Percentiles rank a stretch among this genome's conserved stretches.
Evolutionary conservation across 2,888 invertebrate genomes (phyloP).

Genomic region (Holacanthella duospinosa): DNA sequence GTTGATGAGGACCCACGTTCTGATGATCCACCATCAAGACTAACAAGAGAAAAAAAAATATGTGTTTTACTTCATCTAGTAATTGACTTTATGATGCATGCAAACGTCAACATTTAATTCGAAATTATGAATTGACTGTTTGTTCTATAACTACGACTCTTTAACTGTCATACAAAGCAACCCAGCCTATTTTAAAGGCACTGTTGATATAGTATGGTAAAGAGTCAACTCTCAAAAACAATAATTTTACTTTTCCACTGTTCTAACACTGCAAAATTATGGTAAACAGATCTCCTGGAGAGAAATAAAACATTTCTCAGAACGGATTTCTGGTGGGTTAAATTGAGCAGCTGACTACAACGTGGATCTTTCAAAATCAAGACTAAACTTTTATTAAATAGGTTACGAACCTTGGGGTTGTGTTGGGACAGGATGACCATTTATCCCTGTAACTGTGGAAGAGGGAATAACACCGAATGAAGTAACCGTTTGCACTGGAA

Average conservation of each 20-base stretch:
- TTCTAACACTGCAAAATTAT: background rate
- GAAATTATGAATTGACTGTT: background rate
- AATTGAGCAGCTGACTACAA: background rate
- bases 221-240: background rate
- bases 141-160: background rate
- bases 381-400: background rate
- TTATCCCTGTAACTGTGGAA: background rate
- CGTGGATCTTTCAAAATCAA: background rate
- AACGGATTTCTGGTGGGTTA: background rate
- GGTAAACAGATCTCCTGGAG: background rate
- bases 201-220: background rate
- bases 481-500: background rate
- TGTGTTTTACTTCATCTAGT: no score
- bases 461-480: background rate
- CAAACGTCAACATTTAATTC: no score
- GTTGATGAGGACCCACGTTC: background rate
- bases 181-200: background rate
- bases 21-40: background rate
- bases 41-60: no score
- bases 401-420: background rate
- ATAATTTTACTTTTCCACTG: background rate
- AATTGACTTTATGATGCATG: no score
- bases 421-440: background rate
- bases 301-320: conserved; percentile 1
- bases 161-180: background rate